Evolutionary conservation across 2,113 vertebrate species (phyloP), one percentile per base, ranked within the genome.

Genomic region (Corydoras sp.): DNA sequence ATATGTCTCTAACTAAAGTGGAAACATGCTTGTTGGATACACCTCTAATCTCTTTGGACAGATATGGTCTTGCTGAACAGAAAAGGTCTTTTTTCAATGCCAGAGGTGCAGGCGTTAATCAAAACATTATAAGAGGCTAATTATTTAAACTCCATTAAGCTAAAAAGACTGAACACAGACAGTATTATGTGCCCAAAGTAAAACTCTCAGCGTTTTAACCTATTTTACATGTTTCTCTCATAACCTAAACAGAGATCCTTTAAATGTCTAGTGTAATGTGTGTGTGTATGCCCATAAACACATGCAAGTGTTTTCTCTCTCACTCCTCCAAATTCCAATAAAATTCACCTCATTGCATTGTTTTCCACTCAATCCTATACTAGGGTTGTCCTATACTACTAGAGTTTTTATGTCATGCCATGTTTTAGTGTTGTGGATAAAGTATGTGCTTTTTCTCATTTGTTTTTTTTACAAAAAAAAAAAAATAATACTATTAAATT

Each of bases 1-100:
- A n/a, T 51, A 73, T 30, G 18, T 78, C 72, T 72, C 50, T 12
- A 13, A n/a, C 50, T 43, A 48, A 55, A 79, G 56, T 56, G 58
- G 50, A 60, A 62, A 69, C 72, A 56, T 49, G 55, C 59, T 75
- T 31, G 14, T 75, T 64, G 65, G 65, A 65, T 43, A 60, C 60
- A 64, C 58, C 24, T 54, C 63, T 75, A 75, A 79, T 75, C 60
- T 72, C 65, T 69, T 79, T 72, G 69, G 73, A 62, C 73, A 79
- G 49, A 79, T 58, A 71, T 50, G 48, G 70, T 68, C 69, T 72
- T 48, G 49, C 60, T 68, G 65, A 63, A 72, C 59, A 49, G 43
- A 68, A 71, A 62, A 18, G 60, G 51, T 72, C 58, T 72, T 75
- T 78, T 69, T 58, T 43, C 58, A 30, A 30, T 15, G 53, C 58